Conservation (phyloP, 2,797 vertebrate genomes). For the Danionella dracula region DNA sequence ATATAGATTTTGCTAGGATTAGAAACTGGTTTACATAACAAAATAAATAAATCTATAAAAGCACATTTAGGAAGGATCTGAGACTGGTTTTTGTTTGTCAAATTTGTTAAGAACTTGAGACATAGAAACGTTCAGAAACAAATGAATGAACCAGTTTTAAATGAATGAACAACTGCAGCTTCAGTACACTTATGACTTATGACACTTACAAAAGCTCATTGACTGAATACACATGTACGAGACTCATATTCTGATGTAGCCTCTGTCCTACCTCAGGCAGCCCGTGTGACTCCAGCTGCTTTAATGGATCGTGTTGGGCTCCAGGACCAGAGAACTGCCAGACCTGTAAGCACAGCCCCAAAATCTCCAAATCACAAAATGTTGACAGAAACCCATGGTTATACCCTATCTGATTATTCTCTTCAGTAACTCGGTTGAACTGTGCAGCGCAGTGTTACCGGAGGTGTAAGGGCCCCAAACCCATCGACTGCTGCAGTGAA, state of each 20-base stretch:
- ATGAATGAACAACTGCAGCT: no score
- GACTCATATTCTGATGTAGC: neutral
- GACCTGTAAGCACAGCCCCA: slow-evolving; percentile 68
- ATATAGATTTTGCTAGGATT: no score
- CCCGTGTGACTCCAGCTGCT: slow-evolving; percentile 74
- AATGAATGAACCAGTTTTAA: no score
- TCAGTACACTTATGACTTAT: no score
- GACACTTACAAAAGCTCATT: no score
- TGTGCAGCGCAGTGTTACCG: slow-evolving; percentile 88
- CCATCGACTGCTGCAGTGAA: slow-evolving; percentile 86
- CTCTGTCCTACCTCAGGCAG: slow-evolving; percentile 62
- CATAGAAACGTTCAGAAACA: no score
- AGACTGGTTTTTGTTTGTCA: no score
- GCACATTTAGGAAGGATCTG: no score
- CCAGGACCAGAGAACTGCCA: slow-evolving; percentile 82
- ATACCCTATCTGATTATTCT: neutral
- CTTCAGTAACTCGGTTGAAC: slow-evolving; percentile 78
- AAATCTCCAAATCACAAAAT: neutral
- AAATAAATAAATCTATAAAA: no score
- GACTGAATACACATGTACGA: neutral
- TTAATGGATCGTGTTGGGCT: slow-evolving; percentile 83
- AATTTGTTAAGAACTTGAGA: no score
- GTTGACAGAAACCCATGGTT: neutral
- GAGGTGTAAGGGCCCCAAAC: slow-evolving; percentile 79
- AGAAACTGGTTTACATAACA: no score